Base-by-base conservation (phyloP, 1,140 invertebrate species). In the Lanistes nyassanus region DNA sequence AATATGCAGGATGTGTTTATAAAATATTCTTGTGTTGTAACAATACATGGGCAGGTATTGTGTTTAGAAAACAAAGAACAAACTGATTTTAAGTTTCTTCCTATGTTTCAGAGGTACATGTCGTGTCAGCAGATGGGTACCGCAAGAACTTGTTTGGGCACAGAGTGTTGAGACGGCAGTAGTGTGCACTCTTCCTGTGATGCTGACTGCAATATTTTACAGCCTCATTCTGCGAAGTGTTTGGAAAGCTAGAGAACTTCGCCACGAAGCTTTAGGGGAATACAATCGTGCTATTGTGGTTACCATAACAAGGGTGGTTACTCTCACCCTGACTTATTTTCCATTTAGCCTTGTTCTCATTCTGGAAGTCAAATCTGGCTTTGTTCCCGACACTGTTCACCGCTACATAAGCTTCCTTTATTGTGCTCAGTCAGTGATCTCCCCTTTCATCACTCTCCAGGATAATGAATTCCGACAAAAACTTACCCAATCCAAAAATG, bases 391-490 rank as follows among this genome's bases (percentile, higher is more conserved):
- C 2, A 55, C 68, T 13, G 68, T 26, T 19, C 68, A 56, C 68
- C 47, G 68, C 29, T 70, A 70, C 47, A 34, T 70, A 21, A 51
- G 68, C 6, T 55, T 56, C 51, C 31, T 70, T 3, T 55, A 56
- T 31, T 70, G 68, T 51, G 47, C 56, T 51, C 68, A 70, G 68
- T 70, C 68, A 16, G 51, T n/a, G 26, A 29, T 70, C 26, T 70
- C 68, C 4, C 68, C 68, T 55, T 70, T 70, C 29, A 51, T 70
- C 51, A 70, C 68, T 26, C 68, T 70, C 29, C 68, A 70, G 68
- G 68, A 70, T 51, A 31, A 70, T 55, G 68, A 70, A 26, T 70
- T 70, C 68, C 26, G 51, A 34, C 47, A 70, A 13, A 55, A 56
- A 29, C 2, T 56, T 3, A 70, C 37, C 29, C 19, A 36, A 51